A percentile compares a stretch with the other conserved stretches of the same genome.
These are phyloP conservation scores for Papilio polyxenes DNA, from an alignment of 1,140 invertebrate genomes.

Conservation along the genomic window DNA sequence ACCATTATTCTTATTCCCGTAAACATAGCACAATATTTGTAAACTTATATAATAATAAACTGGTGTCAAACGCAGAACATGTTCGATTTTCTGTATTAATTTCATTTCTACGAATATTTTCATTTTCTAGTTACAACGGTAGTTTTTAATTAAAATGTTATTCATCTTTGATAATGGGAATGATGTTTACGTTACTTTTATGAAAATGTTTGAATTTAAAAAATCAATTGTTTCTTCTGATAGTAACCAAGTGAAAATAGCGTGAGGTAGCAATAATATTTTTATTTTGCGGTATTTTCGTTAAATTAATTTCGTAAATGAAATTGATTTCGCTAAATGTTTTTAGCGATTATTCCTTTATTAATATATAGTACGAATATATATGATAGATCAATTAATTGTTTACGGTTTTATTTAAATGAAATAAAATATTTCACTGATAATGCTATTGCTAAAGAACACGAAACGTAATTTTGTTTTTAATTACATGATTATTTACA, in stretches of 20 bases:
- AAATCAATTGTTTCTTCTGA: not conserved
- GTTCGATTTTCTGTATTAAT: conserved; percentile 17
- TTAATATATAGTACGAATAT: too few species aligned
- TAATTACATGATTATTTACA: not conserved
- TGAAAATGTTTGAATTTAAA: not conserved
- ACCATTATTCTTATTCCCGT: not conserved
- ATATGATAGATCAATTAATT: too few species aligned
- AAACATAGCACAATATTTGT: not conserved
- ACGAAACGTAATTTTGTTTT: not conserved
- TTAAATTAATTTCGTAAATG: not conserved
- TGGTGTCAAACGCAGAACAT: not conserved
- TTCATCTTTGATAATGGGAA: not conserved
- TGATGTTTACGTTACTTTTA: not conserved
- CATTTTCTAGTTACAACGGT: not conserved
- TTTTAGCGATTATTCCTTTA: too few species aligned
- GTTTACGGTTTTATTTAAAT: not conserved
- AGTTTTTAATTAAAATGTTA: conserved; percentile 6
- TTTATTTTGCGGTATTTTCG: not conserved
- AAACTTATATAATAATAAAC: not conserved
- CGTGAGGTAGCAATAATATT: not conserved
- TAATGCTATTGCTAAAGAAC: not conserved
- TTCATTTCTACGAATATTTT: conserved; percentile 17
- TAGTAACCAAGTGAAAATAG: too few species aligned
- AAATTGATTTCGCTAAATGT: not conserved
- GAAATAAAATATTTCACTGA: not conserved